Conservation (phyloP, 2,888 invertebrate genomes). For the Bombylius discolor region DNA sequence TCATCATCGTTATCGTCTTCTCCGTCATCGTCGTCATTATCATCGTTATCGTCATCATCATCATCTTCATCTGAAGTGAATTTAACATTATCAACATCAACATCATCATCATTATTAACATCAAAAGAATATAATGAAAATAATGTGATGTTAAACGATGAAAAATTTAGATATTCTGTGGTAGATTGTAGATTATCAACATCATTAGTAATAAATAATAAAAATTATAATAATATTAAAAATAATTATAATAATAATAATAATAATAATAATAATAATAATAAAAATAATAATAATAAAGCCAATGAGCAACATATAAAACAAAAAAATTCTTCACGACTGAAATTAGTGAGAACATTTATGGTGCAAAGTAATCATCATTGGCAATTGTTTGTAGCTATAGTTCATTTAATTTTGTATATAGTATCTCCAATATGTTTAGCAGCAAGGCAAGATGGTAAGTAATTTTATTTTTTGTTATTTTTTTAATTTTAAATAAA, state of each 20-base stretch:
- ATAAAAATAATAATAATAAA: background rate
- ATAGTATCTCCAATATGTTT: conserved; percentile 28
- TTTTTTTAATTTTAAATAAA: background rate
- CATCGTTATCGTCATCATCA: no score
- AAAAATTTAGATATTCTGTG: background rate
- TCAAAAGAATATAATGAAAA: background rate
- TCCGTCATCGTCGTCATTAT: no score
- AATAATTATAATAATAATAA: background rate
- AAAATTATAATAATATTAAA: background rate
- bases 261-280: background rate
- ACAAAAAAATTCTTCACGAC: background rate
- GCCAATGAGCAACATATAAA: background rate
- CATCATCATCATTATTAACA: background rate
- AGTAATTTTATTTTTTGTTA: conserved; percentile 17
- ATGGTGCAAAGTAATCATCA: background rate
- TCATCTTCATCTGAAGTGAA: background rate
- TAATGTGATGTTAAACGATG: no score
- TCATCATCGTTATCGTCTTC: no score
- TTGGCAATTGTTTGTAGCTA: conserved; percentile 12
- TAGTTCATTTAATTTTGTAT: conserved; percentile 16
- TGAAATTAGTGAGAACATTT: background rate
- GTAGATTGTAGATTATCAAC: background rate
- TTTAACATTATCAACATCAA: background rate
- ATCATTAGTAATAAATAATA: background rate
- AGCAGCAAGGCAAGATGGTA: conserved; percentile 33